Percentiles rank a stretch among this genome's conserved stretches.
phyloP scores from a whole-genome alignment of 2,113 vertebrate species.

The Regulus satrapa region DNA sequence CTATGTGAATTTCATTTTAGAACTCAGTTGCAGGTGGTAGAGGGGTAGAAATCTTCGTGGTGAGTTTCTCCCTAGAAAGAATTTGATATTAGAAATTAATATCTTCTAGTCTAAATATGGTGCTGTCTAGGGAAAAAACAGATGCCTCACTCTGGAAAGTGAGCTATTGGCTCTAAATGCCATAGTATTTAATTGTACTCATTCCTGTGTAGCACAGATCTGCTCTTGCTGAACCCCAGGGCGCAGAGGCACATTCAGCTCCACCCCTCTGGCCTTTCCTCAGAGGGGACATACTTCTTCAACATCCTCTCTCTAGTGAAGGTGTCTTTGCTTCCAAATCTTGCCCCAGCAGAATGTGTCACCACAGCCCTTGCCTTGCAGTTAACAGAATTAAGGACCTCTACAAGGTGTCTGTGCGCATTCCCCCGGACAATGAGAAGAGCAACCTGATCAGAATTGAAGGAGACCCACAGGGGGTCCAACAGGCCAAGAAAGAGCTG shows the following conservation, averaged over 20 bases:
- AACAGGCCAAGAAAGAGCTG: conserved; percentile 97
- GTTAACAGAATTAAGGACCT: conserved; percentile 99
- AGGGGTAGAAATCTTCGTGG: not conserved
- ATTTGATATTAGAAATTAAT: not conserved
- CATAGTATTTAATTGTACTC: not conserved
- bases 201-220: not conserved
- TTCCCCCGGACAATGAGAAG: conserved; percentile 96
- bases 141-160: not conserved
- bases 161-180: not conserved
- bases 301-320: not conserved
- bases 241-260: not conserved
- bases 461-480: conserved; percentile 96
- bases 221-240: not conserved
- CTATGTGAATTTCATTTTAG: not conserved
- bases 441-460: conserved; percentile 97
- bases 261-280: not conserved
- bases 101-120: not conserved
- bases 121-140: not conserved
- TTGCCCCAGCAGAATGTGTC: not conserved
- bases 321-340: not conserved
- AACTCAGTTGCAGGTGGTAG: accelerated
- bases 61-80: not conserved
- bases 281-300: not conserved
- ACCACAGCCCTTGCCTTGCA: conserved; percentile 45
- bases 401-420: conserved; percentile 97